These are phyloP conservation scores for Machaerirhynchus nigripectus DNA, from an alignment of 2,113 vertebrate genomes.

Conservation along the genomic window DNA sequence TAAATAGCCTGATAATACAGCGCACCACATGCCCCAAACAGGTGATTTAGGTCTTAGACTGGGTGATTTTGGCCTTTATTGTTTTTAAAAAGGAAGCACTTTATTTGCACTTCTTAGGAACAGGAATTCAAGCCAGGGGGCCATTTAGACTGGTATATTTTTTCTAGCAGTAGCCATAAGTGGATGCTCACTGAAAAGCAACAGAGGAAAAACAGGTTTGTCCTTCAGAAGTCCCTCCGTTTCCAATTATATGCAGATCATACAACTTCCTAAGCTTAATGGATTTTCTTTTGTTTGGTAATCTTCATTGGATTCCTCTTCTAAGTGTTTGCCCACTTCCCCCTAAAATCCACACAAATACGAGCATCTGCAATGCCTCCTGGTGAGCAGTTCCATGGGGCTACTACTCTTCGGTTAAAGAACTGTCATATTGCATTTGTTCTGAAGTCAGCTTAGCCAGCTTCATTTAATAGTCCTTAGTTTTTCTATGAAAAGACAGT, in stretches of 20 bases:
- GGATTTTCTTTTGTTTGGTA: background rate
- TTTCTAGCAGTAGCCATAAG: background rate
- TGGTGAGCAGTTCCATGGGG: background rate
- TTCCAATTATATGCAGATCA: background rate
- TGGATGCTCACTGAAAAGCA: background rate
- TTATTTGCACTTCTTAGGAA: background rate
- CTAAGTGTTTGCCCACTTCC: background rate
- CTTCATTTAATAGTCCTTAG: background rate
- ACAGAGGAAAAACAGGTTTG: background rate
- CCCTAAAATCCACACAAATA: background rate
- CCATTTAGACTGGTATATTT: background rate
- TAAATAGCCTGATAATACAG: background rate
- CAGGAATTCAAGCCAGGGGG: background rate
- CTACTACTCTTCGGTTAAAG: background rate
- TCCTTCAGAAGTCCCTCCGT: background rate
- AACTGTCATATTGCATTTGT: background rate
- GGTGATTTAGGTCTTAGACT: background rate
- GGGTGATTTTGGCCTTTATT: background rate
- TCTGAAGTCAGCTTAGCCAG: background rate
- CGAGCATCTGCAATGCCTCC: background rate
- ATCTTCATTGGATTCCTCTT: background rate
- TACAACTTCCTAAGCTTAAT: background rate
- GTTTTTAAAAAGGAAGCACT: background rate
- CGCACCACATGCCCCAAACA: background rate
- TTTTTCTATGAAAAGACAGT: background rate